Conservation (phyloP, 2,113 vertebrate species). For the Heterotis niloticus region DNA sequence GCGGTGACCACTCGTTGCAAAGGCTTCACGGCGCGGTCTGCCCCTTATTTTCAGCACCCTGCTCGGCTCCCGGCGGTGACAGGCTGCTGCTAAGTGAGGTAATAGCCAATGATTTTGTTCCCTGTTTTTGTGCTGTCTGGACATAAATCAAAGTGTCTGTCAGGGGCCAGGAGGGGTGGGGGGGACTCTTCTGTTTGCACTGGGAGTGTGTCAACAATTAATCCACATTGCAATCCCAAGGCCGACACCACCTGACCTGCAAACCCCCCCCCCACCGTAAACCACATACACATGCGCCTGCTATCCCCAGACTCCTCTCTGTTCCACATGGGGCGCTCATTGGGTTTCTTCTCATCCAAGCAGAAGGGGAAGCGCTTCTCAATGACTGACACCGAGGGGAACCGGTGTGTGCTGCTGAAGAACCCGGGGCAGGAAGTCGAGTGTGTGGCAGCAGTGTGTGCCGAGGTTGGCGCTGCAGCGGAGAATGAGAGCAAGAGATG, state of each 20-base stretch:
- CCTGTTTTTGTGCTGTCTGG: conserved; percentile 85
- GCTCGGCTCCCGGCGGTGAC: conserved; percentile 78
- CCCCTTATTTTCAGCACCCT: conserved; percentile 84
- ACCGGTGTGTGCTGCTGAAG: background rate
- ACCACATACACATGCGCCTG: conserved; percentile 7
- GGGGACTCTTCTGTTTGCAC: conserved; percentile 77
- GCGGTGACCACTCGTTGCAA: background rate
- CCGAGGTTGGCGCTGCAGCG: conserved; percentile 37
- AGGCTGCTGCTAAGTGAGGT: conserved; percentile 89
- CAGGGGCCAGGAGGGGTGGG: conserved; percentile 60
- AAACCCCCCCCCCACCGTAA: background rate
- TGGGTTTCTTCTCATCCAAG: background rate
- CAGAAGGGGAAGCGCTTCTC: background rate
- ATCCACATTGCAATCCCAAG: conserved; percentile 75
- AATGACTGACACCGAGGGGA: background rate
- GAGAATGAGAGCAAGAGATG: conserved; percentile 33
- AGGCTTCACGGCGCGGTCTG: conserved; percentile 58
- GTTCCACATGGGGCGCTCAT: background rate
- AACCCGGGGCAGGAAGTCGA: background rate
- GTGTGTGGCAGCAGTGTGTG: background rate
- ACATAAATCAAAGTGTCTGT: conserved; percentile 94
- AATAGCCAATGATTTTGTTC: conserved; percentile 97
- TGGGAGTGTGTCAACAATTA: conserved; percentile 86
- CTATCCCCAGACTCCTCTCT: background rate
- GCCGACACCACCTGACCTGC: conserved; percentile 55